Evolutionary conservation across 64 coral and sea anemone species (phyloP), one percentile per base, ranked within the genome.

Genomic region (Exaiptasia diaphana): DNA sequence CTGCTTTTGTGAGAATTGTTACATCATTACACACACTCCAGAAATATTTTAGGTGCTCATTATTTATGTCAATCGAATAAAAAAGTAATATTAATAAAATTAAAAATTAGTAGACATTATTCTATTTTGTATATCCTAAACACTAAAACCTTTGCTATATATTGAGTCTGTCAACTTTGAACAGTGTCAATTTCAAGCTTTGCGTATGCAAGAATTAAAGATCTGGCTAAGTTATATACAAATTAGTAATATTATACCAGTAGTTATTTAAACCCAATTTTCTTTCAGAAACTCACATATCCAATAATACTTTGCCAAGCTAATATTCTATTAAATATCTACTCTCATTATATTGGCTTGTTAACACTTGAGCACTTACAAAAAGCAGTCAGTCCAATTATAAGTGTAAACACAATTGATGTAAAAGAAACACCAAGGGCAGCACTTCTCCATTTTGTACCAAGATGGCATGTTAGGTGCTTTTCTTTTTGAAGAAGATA

Each of bases 401-500:
- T 58, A 77, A 93, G 81, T 26, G 90, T 81, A 42, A 64, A 81
- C 38, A 87, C 80, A 0, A 93, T 42, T 46, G 90, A 93, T 8
- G 83, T 83, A 53, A 86, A 87, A 7, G 90, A 93, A 4, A 93
- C 48, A 10, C 67, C 83, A 49, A 87, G 44, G 18, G 90, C 90
- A 68, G 90, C 90, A 36, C 87, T 93, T 26, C 83, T 79, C 90
- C 90, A 93, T 82, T 64, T 93, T 34, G 75, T 77, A 64, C 74
- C 58, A 11, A 81, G 57, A 49, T 93, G 90, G 30, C 78, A 26
- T 12, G 83, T 75, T 30, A 93, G 27, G 58, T 93, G 68, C 49
- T 81, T 93, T 42, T 93, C 83, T 54, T 87, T 87, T 25, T 87
- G 83, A 45, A 93, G 50, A 60, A 93, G 77, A 49, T 87, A 93